Base-by-base conservation (phyloP, 2,888 invertebrate species). In the Drosophila leonis region DNA sequence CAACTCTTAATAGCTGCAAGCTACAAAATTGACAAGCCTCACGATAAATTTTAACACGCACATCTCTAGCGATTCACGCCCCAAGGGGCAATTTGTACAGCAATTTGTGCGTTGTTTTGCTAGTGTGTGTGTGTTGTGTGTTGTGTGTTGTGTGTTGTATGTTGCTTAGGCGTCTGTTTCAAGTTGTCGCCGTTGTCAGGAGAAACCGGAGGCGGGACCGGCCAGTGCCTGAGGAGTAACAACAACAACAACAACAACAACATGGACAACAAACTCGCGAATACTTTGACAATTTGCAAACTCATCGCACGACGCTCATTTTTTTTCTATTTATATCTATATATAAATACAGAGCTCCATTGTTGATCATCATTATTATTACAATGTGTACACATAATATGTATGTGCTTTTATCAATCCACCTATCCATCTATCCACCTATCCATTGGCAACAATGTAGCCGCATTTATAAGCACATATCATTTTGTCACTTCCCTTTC, bases 61-160 rank as follows among this genome's bases (percentile, higher is more conserved):
- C 82, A 82, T 81, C 84, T 83, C 82, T 72, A 75, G 44, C 55
- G 41, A 48, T 39, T 33, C 46, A 56, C 60, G 75, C 79, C 87
- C 57, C 68, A 59, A 52, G 84, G 84, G 82, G 33, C 59, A 83
- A 82, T 82, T 87, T 87, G 88, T 75, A 63, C 33, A 64, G 76
- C 88, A 87, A 82, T 87, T 82, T 82, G 88, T 82, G 71, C 63
- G 46, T 52, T 60, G 61, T 15, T 49, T 15, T 65, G 60, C 51
- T 24, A 24, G 52, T 39, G 15, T 66, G 20, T 49, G 44, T 49
- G 8, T 56, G 4, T 4, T 55, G 51, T 44, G 35, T 27, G 57
- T 35, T 10, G 2, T 24, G 24, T 24, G 24, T n/a, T 41, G 46
- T 55, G 39, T 39, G 52, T 35, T 39, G 39, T 55, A 15, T 56